Evolutionary conservation across 1,140 invertebrate species (phyloP), one percentile per base, ranked within the genome.

Genomic region (Nasonia giraulti): DNA sequence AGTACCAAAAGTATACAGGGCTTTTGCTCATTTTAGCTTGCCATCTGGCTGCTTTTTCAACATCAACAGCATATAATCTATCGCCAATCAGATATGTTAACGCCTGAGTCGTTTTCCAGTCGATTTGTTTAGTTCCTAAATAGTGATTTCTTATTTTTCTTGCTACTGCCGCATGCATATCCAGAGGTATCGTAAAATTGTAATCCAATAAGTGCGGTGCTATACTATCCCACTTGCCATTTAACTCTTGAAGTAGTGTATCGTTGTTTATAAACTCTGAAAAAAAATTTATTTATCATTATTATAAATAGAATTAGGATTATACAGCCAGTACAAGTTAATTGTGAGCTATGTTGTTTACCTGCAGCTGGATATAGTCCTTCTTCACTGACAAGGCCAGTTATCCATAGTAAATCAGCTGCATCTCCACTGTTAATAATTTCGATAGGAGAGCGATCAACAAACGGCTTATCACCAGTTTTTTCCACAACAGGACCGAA

Each of bases 1-100:
- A 95, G 14, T 92, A 87, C 87, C 95, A 95, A 87, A 94, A 89
- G 88, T 94, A 94, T 2, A 95, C 92, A 0, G 95, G 94, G 55
- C 94, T 93, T 11, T 92, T 92, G 11, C 91, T 92, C 8, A 88
- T 87, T 31, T 87, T 84, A 0, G 94, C 92, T 89, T 95, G 94
- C 8, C 94, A 76, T 85, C 91, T 91, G 0, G 93, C 93, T 82
- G 93, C 89, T 86, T 92, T 93, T 76, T 94, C 93, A 5, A 94
- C 92, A 40, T 93, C 93, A 3, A 89, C 90, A 0, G 92, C 89
- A 89, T 95, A 95, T 0, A 94, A 86, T 40, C 95, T 91, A 88
- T 95, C 95, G 5, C 94, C 91, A 1, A 95, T 87, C 81, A 94
- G 88, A 85, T 91, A 80, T 89, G 94, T 94, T 83, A 82, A 88